phyloP scores from a whole-genome alignment of 2,888 invertebrate species.

The Muscina levida region DNA sequence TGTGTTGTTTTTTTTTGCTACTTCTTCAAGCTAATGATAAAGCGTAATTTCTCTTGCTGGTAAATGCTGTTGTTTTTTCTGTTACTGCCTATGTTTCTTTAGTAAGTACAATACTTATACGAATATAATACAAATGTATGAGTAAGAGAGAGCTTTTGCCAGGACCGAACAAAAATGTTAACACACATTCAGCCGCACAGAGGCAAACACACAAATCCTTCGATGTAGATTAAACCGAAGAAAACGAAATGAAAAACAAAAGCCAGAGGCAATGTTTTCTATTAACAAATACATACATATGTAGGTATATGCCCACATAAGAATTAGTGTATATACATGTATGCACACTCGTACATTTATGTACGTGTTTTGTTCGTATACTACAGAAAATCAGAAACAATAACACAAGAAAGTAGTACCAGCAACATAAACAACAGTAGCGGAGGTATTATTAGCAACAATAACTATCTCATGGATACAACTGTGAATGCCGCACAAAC shows the following conservation, averaged over 20 bases:
- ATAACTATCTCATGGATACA: too few relatives aligned
- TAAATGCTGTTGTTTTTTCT: constrained; percentile 22
- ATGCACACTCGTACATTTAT: not conserved
- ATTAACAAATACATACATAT: constrained; percentile 43
- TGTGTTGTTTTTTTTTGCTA: constrained; percentile 7
- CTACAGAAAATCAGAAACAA: constrained; percentile 1
- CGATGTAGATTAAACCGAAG: not conserved
- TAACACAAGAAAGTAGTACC: not conserved
- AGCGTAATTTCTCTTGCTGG: constrained; percentile 16
- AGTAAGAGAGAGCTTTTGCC: too few relatives aligned
- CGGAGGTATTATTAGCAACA: too few relatives aligned
- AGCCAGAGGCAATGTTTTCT: constrained; percentile 41
- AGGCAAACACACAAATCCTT: constrained; percentile 9
- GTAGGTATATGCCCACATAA: not conserved
- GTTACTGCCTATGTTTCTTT: constrained; percentile 7
- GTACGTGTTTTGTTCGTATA: too few relatives aligned
- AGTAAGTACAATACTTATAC: not conserved
- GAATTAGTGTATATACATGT: not conserved
- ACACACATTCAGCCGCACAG: constrained; percentile 7
- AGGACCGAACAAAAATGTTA: too few relatives aligned
- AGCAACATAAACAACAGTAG: too few relatives aligned
- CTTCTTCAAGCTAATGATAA: constrained; percentile 44
- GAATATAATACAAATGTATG: too few relatives aligned
- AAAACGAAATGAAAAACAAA: constrained; percentile 11
- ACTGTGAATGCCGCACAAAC: too few relatives aligned